Base-by-base conservation (phyloP, 2,888 invertebrate species). In the Agrotis clavis region DNA sequence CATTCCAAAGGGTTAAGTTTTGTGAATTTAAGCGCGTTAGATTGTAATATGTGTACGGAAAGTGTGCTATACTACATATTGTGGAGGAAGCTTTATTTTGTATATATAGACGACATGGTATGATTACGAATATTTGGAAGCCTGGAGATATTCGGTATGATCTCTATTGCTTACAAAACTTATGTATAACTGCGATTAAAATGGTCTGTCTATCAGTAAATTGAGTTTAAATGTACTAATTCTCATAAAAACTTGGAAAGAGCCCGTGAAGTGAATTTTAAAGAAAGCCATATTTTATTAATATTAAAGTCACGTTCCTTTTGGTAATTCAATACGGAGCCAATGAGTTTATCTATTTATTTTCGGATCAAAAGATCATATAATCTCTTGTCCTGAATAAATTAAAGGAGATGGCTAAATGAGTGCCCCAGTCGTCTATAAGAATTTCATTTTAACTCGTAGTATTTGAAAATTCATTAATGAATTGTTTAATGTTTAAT, bases 101-200 rank as follows among this genome's bases (percentile, higher is more conserved):
- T 89, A 83, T 90, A 90, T 86, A 87, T 89, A 87, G 89, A 90
- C 65, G 87, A 88, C 14, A 57, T 79, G 74, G 86, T 83, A 70
- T 84, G 65, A 79, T 81, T 71, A 69, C 70, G 71, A 77, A 70
- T 74, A 71, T 30, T 68, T 69, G 35, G 54, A 62, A 78, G 73
- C 66, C 65, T 72, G 56, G 73, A 86, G 77, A 77, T 77, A 71
- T 81, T 63, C 70, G 54, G 67, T 77, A 74, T 80, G 81, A 84
- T 86, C 85, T 87, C 83, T 86, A 57, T 83, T 70, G 79, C 71
- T 84, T 81, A 65, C 80, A 77, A 83, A 78, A 69, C 64, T 79
- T 80, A 81, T 73, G 47, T 67, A 66, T 67, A 77, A 30, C 48
- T 66, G 77, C 59, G 35, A 77, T 70, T 83, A 62, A 30, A 74